phyloP scores from a whole-genome alignment of 2,888 invertebrate genomes.

The Acleris holmiana region DNA sequence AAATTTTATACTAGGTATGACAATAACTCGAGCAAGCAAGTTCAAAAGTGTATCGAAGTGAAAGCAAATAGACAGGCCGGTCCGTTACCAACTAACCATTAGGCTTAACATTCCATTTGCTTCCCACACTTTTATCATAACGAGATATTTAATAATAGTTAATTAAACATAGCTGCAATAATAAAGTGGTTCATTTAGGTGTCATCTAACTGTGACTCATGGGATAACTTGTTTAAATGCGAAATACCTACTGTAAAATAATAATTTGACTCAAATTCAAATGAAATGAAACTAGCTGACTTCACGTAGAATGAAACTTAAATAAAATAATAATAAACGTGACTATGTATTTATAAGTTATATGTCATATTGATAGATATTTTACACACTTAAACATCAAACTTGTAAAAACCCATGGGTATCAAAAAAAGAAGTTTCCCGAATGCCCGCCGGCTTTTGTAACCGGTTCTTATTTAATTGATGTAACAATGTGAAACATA shows the following conservation, averaged over 20 bases:
- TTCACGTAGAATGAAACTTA: too few relatives aligned
- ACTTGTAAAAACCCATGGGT: slow-evolving; percentile 4
- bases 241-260: too few relatives aligned
- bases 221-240: too few relatives aligned
- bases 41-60: slow-evolving; percentile 5
- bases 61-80: slow-evolving; percentile 20
- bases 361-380: too few relatives aligned
- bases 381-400: too few relatives aligned
- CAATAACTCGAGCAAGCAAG: not conserved
- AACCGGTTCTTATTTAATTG: slow-evolving; percentile 20
- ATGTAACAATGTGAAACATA: slow-evolving; percentile 4
- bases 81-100: slow-evolving; percentile 11
- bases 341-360: too few relatives aligned
- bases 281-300: too few relatives aligned
- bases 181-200: too few relatives aligned
- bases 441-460: slow-evolving; percentile 20
- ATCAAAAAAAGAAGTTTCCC: slow-evolving; percentile 3
- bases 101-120: slow-evolving; percentile 10
- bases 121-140: slow-evolving; percentile 17
- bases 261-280: too few relatives aligned
- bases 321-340: too few relatives aligned
- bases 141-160: not conserved
- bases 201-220: too few relatives aligned
- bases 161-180: slow-evolving; percentile 2
- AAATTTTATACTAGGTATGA: not conserved